These are phyloP conservation scores for Agrochola litura DNA, from an alignment of 2,888 invertebrate species.

Conservation along the genomic window DNA sequence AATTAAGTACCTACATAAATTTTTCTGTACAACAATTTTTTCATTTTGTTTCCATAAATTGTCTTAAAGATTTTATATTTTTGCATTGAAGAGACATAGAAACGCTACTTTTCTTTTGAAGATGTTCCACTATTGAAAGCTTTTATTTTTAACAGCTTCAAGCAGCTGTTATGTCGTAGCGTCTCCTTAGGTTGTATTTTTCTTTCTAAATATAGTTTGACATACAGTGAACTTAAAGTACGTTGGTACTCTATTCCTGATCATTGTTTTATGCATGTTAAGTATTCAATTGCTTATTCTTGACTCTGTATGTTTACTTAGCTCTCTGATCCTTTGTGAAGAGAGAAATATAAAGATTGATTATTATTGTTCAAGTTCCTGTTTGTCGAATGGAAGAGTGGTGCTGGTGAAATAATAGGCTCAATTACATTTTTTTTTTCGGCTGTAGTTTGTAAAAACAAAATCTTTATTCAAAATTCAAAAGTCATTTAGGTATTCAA, in stretches of 20 bases:
- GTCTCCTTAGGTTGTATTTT: background rate
- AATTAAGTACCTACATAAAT: too few species aligned
- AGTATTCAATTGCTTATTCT: background rate
- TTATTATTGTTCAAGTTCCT: background rate
- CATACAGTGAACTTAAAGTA: background rate
- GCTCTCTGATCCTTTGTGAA: background rate
- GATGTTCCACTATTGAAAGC: background rate
- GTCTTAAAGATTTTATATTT: background rate
- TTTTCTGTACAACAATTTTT: background rate
- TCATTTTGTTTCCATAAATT: background rate
- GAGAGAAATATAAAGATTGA: background rate
- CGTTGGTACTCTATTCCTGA: background rate
- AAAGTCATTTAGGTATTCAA: too few species aligned
- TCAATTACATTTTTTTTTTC: background rate
- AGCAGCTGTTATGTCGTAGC: background rate
- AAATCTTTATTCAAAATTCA: background rate
- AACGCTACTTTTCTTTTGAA: background rate
- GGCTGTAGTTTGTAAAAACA: background rate
- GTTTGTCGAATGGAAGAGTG: background rate
- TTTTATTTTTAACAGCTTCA: constrained; percentile 24
- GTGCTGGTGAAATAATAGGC: background rate
- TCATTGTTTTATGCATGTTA: background rate
- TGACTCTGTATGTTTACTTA: background rate
- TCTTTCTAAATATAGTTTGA: background rate
- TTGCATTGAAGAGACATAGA: background rate